phyloP scores from a whole-genome alignment of 2,797 vertebrate genomes.

The Neomorphus geoffroyi region DNA sequence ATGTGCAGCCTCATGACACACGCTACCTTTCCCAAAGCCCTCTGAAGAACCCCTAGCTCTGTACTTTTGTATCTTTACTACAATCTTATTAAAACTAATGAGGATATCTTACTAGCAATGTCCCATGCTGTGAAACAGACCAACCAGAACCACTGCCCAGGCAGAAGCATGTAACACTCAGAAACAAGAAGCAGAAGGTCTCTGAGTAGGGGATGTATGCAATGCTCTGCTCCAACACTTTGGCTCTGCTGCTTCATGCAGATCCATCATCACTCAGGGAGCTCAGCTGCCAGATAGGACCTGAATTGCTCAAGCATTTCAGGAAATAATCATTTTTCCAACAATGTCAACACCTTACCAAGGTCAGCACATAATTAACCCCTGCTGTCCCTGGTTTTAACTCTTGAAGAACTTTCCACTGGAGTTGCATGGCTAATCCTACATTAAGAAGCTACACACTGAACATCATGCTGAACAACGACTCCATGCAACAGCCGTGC shows the following conservation, averaged over 20 bases:
- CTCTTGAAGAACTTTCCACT: background rate
- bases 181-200: background rate
- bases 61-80: background rate
- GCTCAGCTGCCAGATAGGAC: background rate
- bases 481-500: background rate
- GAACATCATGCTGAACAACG: accelerated
- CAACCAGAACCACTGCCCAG: background rate
- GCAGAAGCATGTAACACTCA: background rate
- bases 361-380: background rate
- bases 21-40: background rate
- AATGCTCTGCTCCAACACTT: background rate
- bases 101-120: background rate
- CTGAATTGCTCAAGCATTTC: background rate
- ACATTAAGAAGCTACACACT: background rate
- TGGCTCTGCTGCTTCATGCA: accelerated
- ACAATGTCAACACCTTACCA: background rate
- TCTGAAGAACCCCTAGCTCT: background rate
- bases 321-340: background rate
- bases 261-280: background rate
- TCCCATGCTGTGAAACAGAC: background rate
- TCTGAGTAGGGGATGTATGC: background rate
- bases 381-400: background rate
- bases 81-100: background rate
- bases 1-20: accelerated
- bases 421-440: background rate